phyloP scores from a whole-genome alignment of 2,888 invertebrate genomes.

The Phaedon cochleariae region DNA sequence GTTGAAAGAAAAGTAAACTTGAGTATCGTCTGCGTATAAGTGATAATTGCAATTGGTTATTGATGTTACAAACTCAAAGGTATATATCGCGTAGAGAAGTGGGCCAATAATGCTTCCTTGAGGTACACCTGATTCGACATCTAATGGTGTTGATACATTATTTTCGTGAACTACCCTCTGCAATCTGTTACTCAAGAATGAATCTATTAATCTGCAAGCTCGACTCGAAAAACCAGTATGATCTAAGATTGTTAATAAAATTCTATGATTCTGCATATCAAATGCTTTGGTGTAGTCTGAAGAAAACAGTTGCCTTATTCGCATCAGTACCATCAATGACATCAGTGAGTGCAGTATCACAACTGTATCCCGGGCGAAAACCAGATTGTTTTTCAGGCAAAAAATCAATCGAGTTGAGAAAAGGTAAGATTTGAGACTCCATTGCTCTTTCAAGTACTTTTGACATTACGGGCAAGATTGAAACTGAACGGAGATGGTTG shows the following conservation, averaged over 20 bases:
- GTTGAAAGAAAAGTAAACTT: background rate
- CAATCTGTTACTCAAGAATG: background rate
- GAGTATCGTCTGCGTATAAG: background rate
- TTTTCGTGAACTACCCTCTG: slow-evolving; percentile 13
- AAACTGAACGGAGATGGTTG: background rate
- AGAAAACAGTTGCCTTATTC: slow-evolving; percentile 1
- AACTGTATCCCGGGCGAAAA: background rate
- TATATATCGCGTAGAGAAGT: background rate
- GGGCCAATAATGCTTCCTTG: slow-evolving; percentile 21
- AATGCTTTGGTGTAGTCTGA: slow-evolving; percentile 14
- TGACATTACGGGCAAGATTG: slow-evolving; percentile 5
- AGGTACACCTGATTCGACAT: slow-evolving; percentile 13
- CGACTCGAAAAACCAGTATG: slow-evolving; percentile 1
- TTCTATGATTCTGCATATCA: slow-evolving; percentile 9
- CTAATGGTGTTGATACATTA: background rate
- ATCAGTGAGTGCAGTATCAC: background rate
- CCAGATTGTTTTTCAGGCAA: slow-evolving; percentile 8
- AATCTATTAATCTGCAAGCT: background rate
- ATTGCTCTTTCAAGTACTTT: slow-evolving; percentile 16
- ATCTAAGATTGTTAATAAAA: slow-evolving; percentile 5
- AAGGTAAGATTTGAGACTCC: slow-evolving; percentile 4
- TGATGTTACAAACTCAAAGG: background rate
- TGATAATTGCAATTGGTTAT: background rate
- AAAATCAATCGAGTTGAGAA: slow-evolving; percentile 1
- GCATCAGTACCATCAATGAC: background rate